Evolutionary conservation across 2,113 vertebrate genomes (phyloP), one percentile per base, ranked within the genome.

Genomic region (Mesembrinibis cayennensis): DNA sequence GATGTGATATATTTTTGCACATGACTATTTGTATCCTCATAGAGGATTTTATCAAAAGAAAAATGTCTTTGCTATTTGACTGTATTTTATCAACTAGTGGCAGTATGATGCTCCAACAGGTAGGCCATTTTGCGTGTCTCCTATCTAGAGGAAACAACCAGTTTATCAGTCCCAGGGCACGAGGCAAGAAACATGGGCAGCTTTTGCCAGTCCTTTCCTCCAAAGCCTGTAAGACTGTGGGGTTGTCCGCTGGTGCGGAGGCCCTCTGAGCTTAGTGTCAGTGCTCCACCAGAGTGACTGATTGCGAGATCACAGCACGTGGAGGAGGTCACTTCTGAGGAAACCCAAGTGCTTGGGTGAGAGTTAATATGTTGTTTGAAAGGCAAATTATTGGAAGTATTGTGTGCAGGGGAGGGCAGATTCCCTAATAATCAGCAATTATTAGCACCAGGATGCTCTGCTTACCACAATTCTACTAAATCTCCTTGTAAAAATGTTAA

Each of bases 381-480:
- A 94, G 87, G 96, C 82, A 96, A 92, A 95, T 52, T 87, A 92
- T 77, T n/a, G 70, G 58, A 78, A 93, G 72, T 30, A 7, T 55
- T 45, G 49, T 62, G 44, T 79, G 40, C 78, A 85, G 13, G 53
- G 78, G 73, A 85, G 65, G 34, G 74, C 78, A 93, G 45, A 27
- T 82, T 90, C 67, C 78, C 62, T 63, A 61, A 11, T 47, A 71
- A 94, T 85, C 73, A 76, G 81, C 53, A 65, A 14, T 87, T 96
- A 72, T 47, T 63, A 84, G 27, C 89, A 49, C 82, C 40, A 27
- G 65, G 91, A 52, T 94, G 61, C 40, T 93, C 47, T 82, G 8
- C 71, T 85, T 84, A 12, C 50, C 61, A 32, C 61, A 11, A 14
- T 71, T 59, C 8, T 42, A 17, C 59, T 87, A 40, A 56, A 72